Evolutionary conservation across 2,888 invertebrate genomes (phyloP).

Genomic region (Azorinus chamasolen): DNA sequence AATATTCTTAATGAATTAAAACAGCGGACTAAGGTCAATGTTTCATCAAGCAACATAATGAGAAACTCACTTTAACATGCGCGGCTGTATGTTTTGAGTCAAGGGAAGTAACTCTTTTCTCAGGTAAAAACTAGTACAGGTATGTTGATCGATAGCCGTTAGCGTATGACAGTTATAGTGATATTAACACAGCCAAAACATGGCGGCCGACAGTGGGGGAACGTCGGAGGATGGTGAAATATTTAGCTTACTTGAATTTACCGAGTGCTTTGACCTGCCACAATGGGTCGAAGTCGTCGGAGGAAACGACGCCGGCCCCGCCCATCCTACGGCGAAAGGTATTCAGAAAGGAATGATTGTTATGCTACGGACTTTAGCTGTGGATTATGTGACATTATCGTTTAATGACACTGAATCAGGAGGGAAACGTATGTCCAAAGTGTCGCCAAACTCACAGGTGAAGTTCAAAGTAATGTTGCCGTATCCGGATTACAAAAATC

Average conservation of each 20-base stretch:
- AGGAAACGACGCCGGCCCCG: conserved; percentile 65
- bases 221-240: conserved; percentile 28
- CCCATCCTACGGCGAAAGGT: conserved; percentile 54
- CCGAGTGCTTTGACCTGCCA: conserved; percentile 69
- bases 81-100: too few relatives aligned
- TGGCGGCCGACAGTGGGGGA: conserved; percentile 69
- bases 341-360: conserved; percentile 74
- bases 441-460: conserved; percentile 69
- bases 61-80: too few relatives aligned
- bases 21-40: too few relatives aligned
- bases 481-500: conserved; percentile 56
- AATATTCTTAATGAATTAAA: too few relatives aligned
- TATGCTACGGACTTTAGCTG: conserved; percentile 70
- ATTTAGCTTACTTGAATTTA: conserved; percentile 68
- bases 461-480: conserved; percentile 75
- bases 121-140: conserved; percentile 42
- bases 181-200: conserved; percentile 35
- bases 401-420: conserved; percentile 70
- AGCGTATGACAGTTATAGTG: too few relatives aligned
- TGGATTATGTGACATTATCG: conserved; percentile 68
- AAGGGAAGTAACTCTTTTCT: conserved; percentile 48
- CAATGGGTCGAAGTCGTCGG: conserved; percentile 72
- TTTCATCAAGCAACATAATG: too few relatives aligned
- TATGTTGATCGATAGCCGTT: conserved; percentile 5
- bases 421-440: conserved; percentile 64